These are phyloP conservation scores for Aricia artaxerxes DNA, from an alignment of 2,888 invertebrate genomes.

Conservation along the genomic window DNA sequence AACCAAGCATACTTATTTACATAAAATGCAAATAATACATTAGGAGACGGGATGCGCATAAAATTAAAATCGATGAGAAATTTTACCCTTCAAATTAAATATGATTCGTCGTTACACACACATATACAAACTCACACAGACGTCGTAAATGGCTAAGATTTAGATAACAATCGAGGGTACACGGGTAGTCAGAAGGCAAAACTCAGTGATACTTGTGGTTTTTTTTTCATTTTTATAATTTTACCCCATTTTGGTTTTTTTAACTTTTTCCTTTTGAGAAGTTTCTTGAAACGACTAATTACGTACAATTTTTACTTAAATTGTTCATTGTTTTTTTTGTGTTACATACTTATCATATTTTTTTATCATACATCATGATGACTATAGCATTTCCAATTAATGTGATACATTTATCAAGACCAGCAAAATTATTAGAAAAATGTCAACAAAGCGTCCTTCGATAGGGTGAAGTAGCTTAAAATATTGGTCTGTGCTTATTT, in stretches of 20 bases:
- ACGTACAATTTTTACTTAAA: background rate
- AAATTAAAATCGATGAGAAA: slow-evolving; percentile 80
- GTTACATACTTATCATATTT: slow-evolving; percentile 20
- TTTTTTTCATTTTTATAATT: background rate
- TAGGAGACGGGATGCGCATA: slow-evolving; percentile 77
- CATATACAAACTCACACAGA: slow-evolving; percentile 43
- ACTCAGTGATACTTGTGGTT: background rate
- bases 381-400: slow-evolving; percentile 3
- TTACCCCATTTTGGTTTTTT: background rate
- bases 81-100: slow-evolving; percentile 79
- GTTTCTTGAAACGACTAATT: background rate
- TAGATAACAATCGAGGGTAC: slow-evolving; percentile 67
- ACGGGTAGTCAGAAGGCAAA: slow-evolving; percentile 25
- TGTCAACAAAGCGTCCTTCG: slow-evolving; percentile 35
- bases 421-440: slow-evolving; percentile 23
- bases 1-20: slow-evolving; percentile 76
- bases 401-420: slow-evolving; percentile 1
- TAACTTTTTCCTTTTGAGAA: background rate
- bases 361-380: background rate
- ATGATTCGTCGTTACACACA: slow-evolving; percentile 67
- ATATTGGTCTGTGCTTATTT: slow-evolving; percentile 76
- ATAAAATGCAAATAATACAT: slow-evolving; percentile 78
- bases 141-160: slow-evolving; percentile 51
- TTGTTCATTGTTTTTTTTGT: slow-evolving; percentile 23
- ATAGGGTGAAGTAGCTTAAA: slow-evolving; percentile 75